phyloP scores from a whole-genome alignment of 2,113 vertebrate genomes.

The mouse (Mus musculus) region DNA sequence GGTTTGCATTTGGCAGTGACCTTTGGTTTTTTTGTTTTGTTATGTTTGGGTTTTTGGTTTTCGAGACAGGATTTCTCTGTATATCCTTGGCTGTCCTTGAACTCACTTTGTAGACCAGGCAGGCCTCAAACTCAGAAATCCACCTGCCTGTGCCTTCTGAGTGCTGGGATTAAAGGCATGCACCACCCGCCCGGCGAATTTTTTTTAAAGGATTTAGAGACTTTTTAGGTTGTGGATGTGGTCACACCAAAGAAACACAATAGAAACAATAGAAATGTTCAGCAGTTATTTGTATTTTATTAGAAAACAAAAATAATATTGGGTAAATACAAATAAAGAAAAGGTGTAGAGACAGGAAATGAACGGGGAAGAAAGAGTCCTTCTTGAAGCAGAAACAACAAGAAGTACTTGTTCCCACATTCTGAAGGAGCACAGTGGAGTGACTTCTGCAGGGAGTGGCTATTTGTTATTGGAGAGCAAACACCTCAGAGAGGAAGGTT shows the following conservation, averaged over 20 bases:
- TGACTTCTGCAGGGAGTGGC: accelerated
- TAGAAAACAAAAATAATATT: neutral
- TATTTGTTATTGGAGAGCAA: neutral
- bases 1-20: no score
- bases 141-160: no score
- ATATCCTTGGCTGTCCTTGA: no score
- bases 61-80: no score
- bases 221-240: neutral
- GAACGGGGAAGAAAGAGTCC: neutral
- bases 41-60: no score
- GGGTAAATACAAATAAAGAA: neutral
- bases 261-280: neutral
- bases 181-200: no score
- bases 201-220: neutral
- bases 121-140: no score
- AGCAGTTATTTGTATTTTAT: neutral
- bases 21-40: no score
- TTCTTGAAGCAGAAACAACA: no score
- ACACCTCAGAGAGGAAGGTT: neutral
- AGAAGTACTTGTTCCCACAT: neutral
- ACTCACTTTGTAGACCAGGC: no score
- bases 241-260: neutral
- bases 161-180: no score
- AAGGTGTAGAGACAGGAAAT: neutral
- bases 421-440: no score